A percentile compares a stretch with the other conserved stretches of the same genome.
phyloP scores from a whole-genome alignment of 2,797 vertebrate species.

The Euthynnus affinis region DNA sequence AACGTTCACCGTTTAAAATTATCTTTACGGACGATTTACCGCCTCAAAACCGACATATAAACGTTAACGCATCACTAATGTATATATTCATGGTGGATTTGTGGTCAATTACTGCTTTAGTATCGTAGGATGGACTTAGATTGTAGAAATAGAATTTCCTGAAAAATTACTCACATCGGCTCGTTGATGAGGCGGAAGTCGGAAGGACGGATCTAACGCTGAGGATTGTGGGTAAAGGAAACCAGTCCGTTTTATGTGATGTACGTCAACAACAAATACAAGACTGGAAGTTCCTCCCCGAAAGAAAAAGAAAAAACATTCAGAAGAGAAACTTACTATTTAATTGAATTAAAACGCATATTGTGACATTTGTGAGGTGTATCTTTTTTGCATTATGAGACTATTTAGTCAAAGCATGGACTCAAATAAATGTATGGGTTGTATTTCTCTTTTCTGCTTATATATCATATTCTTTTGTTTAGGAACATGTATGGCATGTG shows the following conservation, averaged over 20 bases:
- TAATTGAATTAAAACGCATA: neutral
- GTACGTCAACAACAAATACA: slow-evolving; percentile 1
- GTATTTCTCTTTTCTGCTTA: neutral
- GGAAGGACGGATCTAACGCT: slow-evolving; percentile 72
- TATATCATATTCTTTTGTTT: neutral
- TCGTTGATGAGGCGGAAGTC: slow-evolving; percentile 77
- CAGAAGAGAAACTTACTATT: neutral
- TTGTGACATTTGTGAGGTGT: neutral
- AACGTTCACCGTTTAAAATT: neutral
- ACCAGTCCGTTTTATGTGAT: slow-evolving; percentile 46
- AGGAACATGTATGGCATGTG: neutral
- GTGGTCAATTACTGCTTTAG: accelerated
- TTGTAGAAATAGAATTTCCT: slow-evolving; percentile 35
- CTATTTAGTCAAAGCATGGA: neutral
- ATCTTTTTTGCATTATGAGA: neutral
- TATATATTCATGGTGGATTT: accelerated
- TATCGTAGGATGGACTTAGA: slow-evolving; percentile 68
- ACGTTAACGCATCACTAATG: accelerated
- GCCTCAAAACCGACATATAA: neutral
- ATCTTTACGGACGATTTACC: neutral
- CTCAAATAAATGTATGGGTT: neutral
- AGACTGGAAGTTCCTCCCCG: slow-evolving; percentile 23
- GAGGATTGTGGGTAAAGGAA: slow-evolving; percentile 77
- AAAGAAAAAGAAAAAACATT: neutral
- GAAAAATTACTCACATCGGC: slow-evolving; percentile 71